Evolutionary conservation across 2,888 invertebrate species (phyloP).

Genomic region (Hipparchia sbordonii): DNA sequence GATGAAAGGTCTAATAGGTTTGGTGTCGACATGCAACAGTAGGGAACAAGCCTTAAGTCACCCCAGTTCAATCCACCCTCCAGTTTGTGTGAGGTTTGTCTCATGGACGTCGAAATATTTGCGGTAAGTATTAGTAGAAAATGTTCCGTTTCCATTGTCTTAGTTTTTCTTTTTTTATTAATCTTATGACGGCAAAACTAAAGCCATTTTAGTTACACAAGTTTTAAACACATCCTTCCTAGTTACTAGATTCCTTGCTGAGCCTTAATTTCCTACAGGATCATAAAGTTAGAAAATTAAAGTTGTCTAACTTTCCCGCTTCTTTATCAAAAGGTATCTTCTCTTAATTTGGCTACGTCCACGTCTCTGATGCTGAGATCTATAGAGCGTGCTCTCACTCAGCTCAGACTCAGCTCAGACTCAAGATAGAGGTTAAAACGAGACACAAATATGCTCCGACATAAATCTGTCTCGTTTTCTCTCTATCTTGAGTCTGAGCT

Average conservation of each 20-base stretch:
- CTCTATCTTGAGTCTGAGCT: no score
- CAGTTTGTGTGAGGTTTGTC: slow-evolving; percentile 67
- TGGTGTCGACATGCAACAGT: slow-evolving; percentile 54
- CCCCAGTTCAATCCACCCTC: slow-evolving; percentile 61
- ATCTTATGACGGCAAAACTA: no score
- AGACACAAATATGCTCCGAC: no score
- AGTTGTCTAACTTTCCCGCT: no score
- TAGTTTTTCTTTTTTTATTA: background rate
- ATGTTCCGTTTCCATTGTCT: slow-evolving; percentile 45
- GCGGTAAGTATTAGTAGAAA: slow-evolving; percentile 67
- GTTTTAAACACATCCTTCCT: no score
- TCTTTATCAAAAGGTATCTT: no score
- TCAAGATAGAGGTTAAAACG: no score
- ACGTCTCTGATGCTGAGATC: background rate
- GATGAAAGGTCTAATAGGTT: slow-evolving; percentile 40
- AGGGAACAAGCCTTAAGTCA: slow-evolving; percentile 69
- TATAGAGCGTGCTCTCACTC: no score
- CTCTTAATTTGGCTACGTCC: background rate
- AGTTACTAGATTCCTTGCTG: background rate
- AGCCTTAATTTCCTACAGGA: background rate
- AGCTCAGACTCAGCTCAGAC: no score
- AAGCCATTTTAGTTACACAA: no score
- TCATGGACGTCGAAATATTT: slow-evolving; percentile 69
- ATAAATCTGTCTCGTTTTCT: no score
- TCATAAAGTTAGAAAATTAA: no score